A percentile compares a stretch with the other conserved stretches of the same genome.
These are phyloP conservation scores for Ectobius pallidus DNA, from an alignment of 2,888 invertebrate species.

Conservation along the genomic window DNA sequence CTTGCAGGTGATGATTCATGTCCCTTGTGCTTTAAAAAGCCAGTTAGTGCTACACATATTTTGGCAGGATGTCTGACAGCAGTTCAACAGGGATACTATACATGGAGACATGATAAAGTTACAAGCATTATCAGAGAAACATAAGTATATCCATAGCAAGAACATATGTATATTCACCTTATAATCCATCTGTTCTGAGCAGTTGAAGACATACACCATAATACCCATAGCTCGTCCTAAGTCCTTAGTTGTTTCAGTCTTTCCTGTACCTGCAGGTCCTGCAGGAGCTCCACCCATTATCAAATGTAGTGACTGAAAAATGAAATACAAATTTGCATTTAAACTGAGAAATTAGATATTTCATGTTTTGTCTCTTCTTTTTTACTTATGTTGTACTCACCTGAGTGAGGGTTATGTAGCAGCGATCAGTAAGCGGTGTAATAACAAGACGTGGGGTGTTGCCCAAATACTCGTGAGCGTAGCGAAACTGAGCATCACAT, in stretches of 20 bases:
- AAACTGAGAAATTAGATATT: neutral
- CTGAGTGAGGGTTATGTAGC: slow-evolving; percentile 93
- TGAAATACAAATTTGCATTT: slow-evolving; percentile 5
- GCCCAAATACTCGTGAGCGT: slow-evolving; percentile 93
- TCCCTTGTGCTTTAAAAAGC: too few relatives aligned
- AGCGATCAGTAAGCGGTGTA: slow-evolving; percentile 92
- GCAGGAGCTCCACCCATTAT: slow-evolving; percentile 98
- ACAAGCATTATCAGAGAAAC: too few relatives aligned
- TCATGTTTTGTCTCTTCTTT: too few relatives aligned
- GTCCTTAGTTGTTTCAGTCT: slow-evolving; percentile 97
- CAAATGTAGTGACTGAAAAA: slow-evolving; percentile 77
- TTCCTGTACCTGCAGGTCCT: slow-evolving; percentile 94
- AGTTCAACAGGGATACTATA: too few relatives aligned
- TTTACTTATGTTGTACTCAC: too few relatives aligned
- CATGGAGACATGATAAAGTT: too few relatives aligned
- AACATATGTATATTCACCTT: too few relatives aligned
- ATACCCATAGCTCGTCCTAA: slow-evolving; percentile 91
- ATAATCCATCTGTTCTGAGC: slow-evolving; percentile 97
- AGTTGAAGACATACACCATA: slow-evolving; percentile 98
- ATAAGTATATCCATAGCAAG: too few relatives aligned
- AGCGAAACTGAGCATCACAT: slow-evolving; percentile 91
- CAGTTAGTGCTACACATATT: too few relatives aligned
- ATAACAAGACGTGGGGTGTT: slow-evolving; percentile 93
- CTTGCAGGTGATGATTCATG: too few relatives aligned
- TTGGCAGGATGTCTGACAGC: too few relatives aligned